Base-by-base conservation (phyloP, 2,113 vertebrate genomes). In the Eublepharis macularius region DNA sequence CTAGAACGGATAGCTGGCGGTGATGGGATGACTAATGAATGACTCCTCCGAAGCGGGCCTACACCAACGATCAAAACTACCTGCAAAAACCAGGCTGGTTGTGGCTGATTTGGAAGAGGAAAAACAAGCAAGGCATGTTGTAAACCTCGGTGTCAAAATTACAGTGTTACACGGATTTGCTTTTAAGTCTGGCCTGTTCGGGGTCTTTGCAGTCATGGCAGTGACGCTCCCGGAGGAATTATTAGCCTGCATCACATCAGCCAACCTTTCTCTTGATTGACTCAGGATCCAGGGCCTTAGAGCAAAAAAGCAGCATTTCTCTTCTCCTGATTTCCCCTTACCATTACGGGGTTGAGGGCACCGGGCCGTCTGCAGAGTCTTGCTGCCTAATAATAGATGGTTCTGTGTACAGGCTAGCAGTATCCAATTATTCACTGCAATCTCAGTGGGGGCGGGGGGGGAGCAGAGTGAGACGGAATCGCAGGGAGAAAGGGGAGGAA, bases 311-410 rank as follows among this genome's bases (percentile, higher is more conserved):
- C 82, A 12, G 13, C 49, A 84, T 92, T 91, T 86, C 69, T 75
- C 86, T 57, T 91, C 87, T 87, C 90, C 66, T 87, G 81, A 84
- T 91, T 90, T 92, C 81, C 41, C 45, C n/a, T 92, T 89, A 80
- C 87, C 89, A 60, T 86, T 92, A 85, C 68, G 26, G 34, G 32
- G 68, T 69, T 90, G 77, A 94, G 89, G 80, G 90, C 91, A 89
- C 0, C 0, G 0, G 12, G 90, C 51, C 82, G 70, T 34, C 29
- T 60, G 77, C 88, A 91, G 90, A 65, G 83, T 93, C 94, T 92
- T 74, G 85, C 81, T 86, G 83, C 47, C 81, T 92, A 88, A 86
- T 93, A 95, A 94, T 82, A 87, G 84, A 94, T 94, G 87, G 85
- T 91, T 90, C 82, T 90, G 87, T 93, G 86, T n/a, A 90, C 69